phyloP scores from a whole-genome alignment of 1,140 invertebrate genomes.

The Papilio helenus region DNA sequence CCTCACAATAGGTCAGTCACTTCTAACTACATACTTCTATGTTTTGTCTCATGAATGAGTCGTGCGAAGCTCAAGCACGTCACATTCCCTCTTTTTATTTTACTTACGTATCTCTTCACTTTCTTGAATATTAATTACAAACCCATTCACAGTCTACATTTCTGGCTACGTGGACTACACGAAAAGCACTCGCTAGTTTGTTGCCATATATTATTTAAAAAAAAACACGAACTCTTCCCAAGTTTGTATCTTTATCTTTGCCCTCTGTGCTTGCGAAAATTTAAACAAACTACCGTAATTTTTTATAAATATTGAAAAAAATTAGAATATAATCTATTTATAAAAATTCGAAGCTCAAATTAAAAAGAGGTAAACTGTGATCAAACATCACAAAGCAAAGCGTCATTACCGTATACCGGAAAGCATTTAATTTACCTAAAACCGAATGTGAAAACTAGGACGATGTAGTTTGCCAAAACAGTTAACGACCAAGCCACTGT shows the following conservation, averaged over 20 bases:
- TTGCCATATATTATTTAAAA: too few relatives aligned
- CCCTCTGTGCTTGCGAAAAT: too few relatives aligned
- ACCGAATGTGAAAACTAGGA: slow-evolving; percentile 33
- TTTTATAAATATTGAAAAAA: neutral
- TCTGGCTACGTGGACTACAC: neutral
- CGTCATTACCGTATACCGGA: neutral
- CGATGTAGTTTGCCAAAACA: slow-evolving; percentile 24
- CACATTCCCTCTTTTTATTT: neutral
- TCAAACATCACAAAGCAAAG: slow-evolving; percentile 8
- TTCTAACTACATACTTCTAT: neutral
- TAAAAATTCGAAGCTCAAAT: neutral
- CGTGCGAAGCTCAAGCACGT: neutral
- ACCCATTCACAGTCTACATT: neutral
- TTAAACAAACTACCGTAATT: neutral
- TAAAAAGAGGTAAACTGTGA: neutral
- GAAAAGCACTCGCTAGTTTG: neutral
- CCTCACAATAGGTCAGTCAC: neutral
- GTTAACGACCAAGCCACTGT: slow-evolving; percentile 31
- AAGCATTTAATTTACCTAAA: slow-evolving; percentile 23
- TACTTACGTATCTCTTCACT: neutral
- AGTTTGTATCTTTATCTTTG: too few relatives aligned
- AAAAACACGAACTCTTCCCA: too few relatives aligned
- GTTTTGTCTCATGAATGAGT: neutral
- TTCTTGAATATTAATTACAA: neutral
- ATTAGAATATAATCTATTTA: neutral